Evolutionary conservation across 2,888 invertebrate genomes (phyloP).

Genomic region (Phyllotreta cruciferae): DNA sequence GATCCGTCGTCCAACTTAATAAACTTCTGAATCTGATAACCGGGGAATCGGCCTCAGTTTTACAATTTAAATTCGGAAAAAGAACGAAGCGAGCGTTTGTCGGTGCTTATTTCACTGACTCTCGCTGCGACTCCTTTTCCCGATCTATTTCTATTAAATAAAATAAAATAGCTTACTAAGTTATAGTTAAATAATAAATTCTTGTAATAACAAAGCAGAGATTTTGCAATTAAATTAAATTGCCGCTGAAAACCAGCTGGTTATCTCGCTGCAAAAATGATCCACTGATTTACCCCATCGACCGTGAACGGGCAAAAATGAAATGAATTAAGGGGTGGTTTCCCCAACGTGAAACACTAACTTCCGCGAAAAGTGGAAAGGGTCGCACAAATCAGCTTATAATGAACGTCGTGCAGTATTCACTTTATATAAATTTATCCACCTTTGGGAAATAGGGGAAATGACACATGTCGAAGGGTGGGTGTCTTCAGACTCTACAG

Average conservation of each 20-base stretch:
- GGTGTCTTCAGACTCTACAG: slow-evolving; percentile 7
- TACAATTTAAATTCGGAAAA: slow-evolving; percentile 23
- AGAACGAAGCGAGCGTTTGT: slow-evolving; percentile 10
- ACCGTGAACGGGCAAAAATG: slow-evolving; percentile 19
- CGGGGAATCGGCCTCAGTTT: slow-evolving; percentile 42
- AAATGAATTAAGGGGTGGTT: slow-evolving; percentile 23
- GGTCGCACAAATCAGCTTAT: slow-evolving; percentile 33
- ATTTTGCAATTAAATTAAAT: too few relatives aligned
- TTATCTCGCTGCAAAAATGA: too few relatives aligned
- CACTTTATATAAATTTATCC: slow-evolving; percentile 33
- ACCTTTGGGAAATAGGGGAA: slow-evolving; percentile 26
- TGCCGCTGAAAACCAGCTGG: too few relatives aligned
- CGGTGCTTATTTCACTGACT: slow-evolving; percentile 1
- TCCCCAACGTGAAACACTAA: slow-evolving; percentile 13
- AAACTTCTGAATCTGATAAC: slow-evolving; percentile 44
- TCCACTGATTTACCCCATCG: not conserved
- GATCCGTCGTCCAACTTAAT: slow-evolving; percentile 39
- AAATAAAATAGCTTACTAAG: too few relatives aligned
- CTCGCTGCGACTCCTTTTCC: not conserved
- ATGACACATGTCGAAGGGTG: slow-evolving; percentile 26
- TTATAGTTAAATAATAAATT: too few relatives aligned
- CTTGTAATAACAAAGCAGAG: too few relatives aligned
- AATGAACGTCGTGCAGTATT: slow-evolving; percentile 29
- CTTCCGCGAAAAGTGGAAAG: slow-evolving; percentile 16
- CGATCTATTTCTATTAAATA: not conserved